phyloP scores from a whole-genome alignment of 2,888 invertebrate genomes.

The Drosophila kokeensis region DNA sequence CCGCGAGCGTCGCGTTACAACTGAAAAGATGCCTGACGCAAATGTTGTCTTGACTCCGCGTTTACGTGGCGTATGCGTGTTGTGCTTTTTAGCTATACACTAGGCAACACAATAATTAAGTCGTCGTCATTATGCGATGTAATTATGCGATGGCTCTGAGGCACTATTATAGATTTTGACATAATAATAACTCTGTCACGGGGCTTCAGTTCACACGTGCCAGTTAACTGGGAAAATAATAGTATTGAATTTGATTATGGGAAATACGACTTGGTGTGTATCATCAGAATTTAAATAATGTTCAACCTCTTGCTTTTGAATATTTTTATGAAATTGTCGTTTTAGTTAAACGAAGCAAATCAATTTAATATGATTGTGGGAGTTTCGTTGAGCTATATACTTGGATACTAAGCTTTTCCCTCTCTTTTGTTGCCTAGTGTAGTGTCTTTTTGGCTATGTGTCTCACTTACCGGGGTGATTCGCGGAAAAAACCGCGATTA shows the following conservation, averaged over 20 bases:
- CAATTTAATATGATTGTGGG: not conserved
- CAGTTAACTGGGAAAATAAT: slow-evolving; percentile 43
- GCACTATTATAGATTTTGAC: slow-evolving; percentile 32
- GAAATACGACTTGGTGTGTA: not conserved
- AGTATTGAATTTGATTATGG: slow-evolving; percentile 3
- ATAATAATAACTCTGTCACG: slow-evolving; percentile 21
- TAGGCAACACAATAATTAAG: slow-evolving; percentile 41
- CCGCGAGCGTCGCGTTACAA: slow-evolving; percentile 57
- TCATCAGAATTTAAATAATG: not conserved
- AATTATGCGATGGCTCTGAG: slow-evolving; percentile 25
- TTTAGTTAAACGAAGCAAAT: not conserved
- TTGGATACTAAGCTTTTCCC: not conserved
- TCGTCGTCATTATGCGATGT: slow-evolving; percentile 14
- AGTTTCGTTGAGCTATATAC: not conserved
- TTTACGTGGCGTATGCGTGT: slow-evolving; percentile 68
- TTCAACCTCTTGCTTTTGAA: not conserved
- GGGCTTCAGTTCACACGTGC: slow-evolving; percentile 42
- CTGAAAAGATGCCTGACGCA: slow-evolving; percentile 42
- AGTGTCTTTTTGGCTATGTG: not conserved
- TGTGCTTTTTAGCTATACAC: slow-evolving; percentile 41
- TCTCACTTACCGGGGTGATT: slow-evolving; percentile 84
- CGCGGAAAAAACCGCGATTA: slow-evolving; percentile 90
- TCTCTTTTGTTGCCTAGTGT: slow-evolving; percentile 29
- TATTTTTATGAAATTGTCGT: not conserved
- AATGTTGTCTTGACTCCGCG: slow-evolving; percentile 30